Evolutionary conservation across 2,113 vertebrate species (phyloP).

Genomic region (Platycercus adscitus): DNA sequence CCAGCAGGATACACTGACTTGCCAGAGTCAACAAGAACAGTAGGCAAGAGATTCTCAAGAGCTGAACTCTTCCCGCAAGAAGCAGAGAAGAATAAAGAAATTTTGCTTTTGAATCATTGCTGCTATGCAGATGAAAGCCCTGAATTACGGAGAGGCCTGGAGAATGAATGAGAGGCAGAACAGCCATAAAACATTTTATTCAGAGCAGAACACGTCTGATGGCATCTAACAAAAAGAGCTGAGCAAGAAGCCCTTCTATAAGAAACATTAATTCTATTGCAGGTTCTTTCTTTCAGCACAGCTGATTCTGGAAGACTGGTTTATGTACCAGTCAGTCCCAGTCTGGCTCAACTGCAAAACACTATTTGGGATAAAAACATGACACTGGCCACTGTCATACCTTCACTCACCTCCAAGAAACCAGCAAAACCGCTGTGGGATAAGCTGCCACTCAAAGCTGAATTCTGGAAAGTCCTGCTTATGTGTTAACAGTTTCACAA

Average conservation of each 20-base stretch:
- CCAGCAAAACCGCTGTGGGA: background rate
- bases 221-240: background rate
- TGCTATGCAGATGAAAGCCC: background rate
- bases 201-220: background rate
- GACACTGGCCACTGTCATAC: background rate
- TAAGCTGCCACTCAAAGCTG: background rate
- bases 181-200: background rate
- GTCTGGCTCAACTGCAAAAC: background rate
- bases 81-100: background rate
- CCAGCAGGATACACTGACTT: background rate
- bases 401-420: background rate
- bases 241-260: background rate
- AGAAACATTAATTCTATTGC: background rate
- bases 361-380: background rate
- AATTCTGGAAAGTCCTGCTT: background rate
- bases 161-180: background rate
- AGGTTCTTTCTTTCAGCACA: background rate
- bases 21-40: slow-evolving; percentile 6
- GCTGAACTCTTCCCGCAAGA: background rate
- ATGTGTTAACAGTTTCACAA: background rate
- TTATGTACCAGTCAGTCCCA: background rate
- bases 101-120: background rate
- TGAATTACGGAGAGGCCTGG: background rate
- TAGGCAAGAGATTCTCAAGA: background rate
- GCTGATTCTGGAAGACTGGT: background rate